Conservation (phyloP, 2,888 invertebrate genomes). For the Agonopterix arenella region DNA sequence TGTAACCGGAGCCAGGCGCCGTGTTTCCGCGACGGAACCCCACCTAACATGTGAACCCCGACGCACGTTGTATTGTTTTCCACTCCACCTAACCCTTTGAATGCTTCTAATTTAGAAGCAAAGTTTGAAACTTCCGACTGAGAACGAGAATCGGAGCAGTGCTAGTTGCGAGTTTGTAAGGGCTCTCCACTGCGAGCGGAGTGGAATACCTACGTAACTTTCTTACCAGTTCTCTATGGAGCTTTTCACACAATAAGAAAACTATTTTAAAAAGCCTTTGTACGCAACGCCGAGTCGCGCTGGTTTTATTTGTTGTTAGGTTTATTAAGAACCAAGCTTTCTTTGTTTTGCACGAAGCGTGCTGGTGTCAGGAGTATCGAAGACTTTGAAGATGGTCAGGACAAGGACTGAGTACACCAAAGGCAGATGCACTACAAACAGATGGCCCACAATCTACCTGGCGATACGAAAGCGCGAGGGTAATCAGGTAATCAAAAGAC, state of each 20-base stretch:
- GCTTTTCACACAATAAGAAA: no score
- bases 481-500: slow-evolving; percentile 22
- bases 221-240: background rate
- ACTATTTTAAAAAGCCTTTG: no score
- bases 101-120: slow-evolving; percentile 1
- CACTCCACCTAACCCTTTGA: slow-evolving; percentile 10
- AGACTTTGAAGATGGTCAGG: no score
- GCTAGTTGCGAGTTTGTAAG: slow-evolving; percentile 2
- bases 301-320: no score
- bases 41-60: slow-evolving; percentile 20
- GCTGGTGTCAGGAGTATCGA: slow-evolving; percentile 17
- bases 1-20: slow-evolving; percentile 45
- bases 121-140: slow-evolving; percentile 3
- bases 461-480: background rate
- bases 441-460: background rate
- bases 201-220: background rate
- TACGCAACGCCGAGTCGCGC: no score
- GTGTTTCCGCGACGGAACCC: slow-evolving; percentile 63
- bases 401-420: no score
- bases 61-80: slow-evolving; percentile 10
- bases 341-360: background rate
- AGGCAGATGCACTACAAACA: no score
- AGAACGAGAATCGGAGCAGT: background rate
- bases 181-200: background rate
- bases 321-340: no score